phyloP scores from a whole-genome alignment of 92 coral and sea anemone species.

The Porites divaricata region DNA sequence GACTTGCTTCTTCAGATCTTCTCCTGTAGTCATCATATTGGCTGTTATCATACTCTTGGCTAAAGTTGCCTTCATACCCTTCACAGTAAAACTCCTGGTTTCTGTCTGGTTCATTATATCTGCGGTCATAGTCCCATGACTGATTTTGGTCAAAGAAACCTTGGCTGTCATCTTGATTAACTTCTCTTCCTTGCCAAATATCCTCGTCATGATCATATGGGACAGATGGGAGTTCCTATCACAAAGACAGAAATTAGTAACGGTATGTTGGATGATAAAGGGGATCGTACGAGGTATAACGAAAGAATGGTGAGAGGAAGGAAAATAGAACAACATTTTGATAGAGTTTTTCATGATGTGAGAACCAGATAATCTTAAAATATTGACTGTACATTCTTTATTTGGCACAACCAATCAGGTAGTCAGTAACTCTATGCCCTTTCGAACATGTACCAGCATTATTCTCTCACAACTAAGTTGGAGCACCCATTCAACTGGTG shows the following conservation, averaged over 20 bases:
- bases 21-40: not conserved
- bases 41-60: not conserved
- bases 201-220: not conserved
- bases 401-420: no score
- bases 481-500: no score
- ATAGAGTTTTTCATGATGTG: no score
- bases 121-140: not conserved
- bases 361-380: no score
- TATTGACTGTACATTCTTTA: no score
- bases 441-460: no score
- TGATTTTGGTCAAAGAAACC: not conserved
- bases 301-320: not conserved
- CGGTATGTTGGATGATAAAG: not conserved
- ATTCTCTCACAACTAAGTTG: no score
- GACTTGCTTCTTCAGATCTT: not conserved
- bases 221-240: slow-evolving; percentile 15
- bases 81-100: slow-evolving; percentile 6
- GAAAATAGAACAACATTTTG: no score
- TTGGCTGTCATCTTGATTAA: not conserved
- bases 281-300: not conserved
- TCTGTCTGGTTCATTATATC: not conserved
- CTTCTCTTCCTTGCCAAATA: slow-evolving; percentile 6
- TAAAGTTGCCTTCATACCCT: not conserved
- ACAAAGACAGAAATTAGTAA: not conserved
- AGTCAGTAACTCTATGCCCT: no score